Percentiles rank a stretch among this genome's conserved stretches.
Conservation (phyloP, 2,888 invertebrate genomes). For the Aspidiotus rigidus region DNA sequence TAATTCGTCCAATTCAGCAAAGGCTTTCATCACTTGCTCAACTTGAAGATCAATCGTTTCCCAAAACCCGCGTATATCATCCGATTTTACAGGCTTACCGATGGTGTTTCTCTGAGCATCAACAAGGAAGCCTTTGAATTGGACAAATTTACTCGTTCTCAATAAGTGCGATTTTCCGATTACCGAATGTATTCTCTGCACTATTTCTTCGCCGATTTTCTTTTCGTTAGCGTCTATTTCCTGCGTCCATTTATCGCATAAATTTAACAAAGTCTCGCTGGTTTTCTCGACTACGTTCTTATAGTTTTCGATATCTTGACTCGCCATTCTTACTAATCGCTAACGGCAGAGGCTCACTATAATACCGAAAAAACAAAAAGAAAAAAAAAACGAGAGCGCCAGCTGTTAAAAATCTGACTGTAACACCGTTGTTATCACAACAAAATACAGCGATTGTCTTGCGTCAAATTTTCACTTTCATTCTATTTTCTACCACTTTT, state of each 20-base stretch:
- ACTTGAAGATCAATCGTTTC: slow-evolving; percentile 26
- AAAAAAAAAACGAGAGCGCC: too few species aligned
- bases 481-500: too few species aligned
- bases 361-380: too few species aligned
- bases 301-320: slow-evolving; percentile 29
- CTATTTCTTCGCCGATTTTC: slow-evolving; percentile 22
- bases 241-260: slow-evolving; percentile 19
- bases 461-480: too few species aligned
- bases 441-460: too few species aligned
- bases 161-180: slow-evolving; percentile 25
- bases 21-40: slow-evolving; percentile 17
- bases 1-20: slow-evolving; percentile 17
- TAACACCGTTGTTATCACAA: too few species aligned
- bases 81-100: slow-evolving; percentile 21
- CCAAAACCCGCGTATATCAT: slow-evolving; percentile 30
- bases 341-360: too few species aligned
- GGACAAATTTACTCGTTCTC: slow-evolving; percentile 24
- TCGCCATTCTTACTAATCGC: slow-evolving; percentile 13
- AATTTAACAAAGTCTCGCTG: slow-evolving; percentile 18
- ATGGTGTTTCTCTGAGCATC: slow-evolving; percentile 15
- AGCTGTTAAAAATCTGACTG: too few species aligned
- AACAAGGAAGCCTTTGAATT: slow-evolving; percentile 19
- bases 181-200: slow-evolving; percentile 26
- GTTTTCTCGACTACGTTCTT: slow-evolving; percentile 18
- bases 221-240: slow-evolving; percentile 11